These are phyloP conservation scores for Paraplagusia blochii DNA, from an alignment of 2,113 vertebrate species.

Conservation along the genomic window DNA sequence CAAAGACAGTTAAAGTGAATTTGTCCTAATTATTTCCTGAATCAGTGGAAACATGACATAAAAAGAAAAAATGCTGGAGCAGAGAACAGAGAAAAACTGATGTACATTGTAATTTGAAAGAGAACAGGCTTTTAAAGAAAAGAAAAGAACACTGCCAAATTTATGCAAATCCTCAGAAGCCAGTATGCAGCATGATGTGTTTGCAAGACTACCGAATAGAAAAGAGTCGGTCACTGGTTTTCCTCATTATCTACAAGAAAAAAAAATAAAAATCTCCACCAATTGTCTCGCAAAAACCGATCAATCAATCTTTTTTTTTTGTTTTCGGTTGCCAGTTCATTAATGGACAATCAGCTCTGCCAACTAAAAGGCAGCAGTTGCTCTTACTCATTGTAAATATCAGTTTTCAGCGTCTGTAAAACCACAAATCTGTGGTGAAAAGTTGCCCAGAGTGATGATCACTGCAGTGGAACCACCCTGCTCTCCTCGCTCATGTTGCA, in stretches of 20 bases:
- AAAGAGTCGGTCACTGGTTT: background rate
- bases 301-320: background rate
- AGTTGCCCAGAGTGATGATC: constrained; percentile 75
- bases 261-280: background rate
- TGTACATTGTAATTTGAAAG: constrained; percentile 8
- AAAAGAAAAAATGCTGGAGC: background rate
- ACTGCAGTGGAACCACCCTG: constrained; percentile 81
- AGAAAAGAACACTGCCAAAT: constrained; percentile 30
- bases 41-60: background rate
- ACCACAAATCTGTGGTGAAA: background rate
- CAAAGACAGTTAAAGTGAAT: no score
- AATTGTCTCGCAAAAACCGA: background rate
- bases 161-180: constrained; percentile 54
- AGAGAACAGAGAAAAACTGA: constrained; percentile 10
- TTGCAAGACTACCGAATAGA: background rate
- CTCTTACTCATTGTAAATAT: background rate
- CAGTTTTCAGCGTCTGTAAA: background rate
- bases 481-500: constrained; percentile 81
- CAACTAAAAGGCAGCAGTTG: background rate
- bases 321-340: background rate
- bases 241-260: background rate
- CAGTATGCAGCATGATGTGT: background rate
- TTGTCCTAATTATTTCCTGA: no score
- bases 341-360: background rate
- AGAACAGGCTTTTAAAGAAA: background rate